Base-by-base conservation (phyloP, 1,140 invertebrate species). In the Temnothorax curvispinosus region DNA sequence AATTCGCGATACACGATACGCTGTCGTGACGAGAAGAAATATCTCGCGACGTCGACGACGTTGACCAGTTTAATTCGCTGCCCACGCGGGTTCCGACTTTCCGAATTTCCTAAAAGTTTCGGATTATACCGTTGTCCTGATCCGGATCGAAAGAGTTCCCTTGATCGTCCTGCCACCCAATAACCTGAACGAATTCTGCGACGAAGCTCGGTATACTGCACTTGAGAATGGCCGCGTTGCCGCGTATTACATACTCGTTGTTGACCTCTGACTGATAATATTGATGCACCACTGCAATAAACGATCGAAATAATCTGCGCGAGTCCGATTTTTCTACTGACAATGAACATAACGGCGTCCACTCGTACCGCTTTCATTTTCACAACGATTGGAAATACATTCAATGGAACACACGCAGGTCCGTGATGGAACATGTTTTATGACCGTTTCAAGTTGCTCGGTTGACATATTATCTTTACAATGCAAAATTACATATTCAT, bases 191-290 rank as follows among this genome's bases (percentile, higher is more conserved):
- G 94, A 99, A 99, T 95, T 99, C 98, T 47, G 98, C 98, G 65
- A 99, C 98, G 95, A 98, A 99, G 27, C 97, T 98, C 32, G 98
- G 98, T 90, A 99, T 98, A 93, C 98, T 97, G 96, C 98, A 99
- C 94, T 98, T 98, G 67, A 99, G 96, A 89, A 99, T 97, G n/a
- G 98, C 98, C 62, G 98, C 97, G 95, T 99, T 99, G 72, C 98
- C 98, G 93, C 97, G 97, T 91, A 99, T 99, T 6, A 98, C 98
- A 95, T 98, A 99, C 89, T 98, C 98, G 95, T 99, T 98, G 96
- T 98, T 98, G 91, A 98, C 98, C 95, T 99, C 98, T 27, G 98
- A 98, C 91, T 98, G 97, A 95, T 98, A 99, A 93, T 97, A 96
- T 95, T 99, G 98, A 89, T 98, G 97, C 88, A 99, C 98, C 94